Percentiles rank a stretch among this genome's conserved stretches.
Conservation (phyloP, 2,797 vertebrate species). For the Microhierax caerulescens region DNA sequence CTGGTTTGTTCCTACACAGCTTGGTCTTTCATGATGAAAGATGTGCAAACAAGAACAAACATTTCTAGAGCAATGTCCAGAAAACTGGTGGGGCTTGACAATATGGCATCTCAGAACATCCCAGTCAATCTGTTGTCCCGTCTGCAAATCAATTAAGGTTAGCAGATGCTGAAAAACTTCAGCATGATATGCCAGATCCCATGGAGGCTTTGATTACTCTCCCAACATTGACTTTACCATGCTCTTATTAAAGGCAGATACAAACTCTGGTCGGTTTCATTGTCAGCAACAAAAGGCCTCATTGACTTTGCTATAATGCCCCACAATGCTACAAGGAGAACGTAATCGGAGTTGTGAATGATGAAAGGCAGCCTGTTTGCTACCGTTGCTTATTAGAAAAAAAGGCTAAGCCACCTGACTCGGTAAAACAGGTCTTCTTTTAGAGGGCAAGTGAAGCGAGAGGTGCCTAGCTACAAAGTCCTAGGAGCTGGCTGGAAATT, state of each 20-base stretch:
- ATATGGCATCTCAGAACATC: neutral
- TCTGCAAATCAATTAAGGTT: slow-evolving; percentile 12
- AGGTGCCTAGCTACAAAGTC: neutral
- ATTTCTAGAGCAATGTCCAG: neutral
- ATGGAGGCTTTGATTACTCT: neutral
- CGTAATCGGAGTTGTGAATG: neutral
- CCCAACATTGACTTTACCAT: neutral
- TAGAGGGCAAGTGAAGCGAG: neutral
- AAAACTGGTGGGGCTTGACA: neutral
- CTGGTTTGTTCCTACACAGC: neutral
- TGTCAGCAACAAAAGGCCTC: neutral
- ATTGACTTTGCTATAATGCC: neutral
- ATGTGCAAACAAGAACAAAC: slow-evolving; percentile 10
- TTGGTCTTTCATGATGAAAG: slow-evolving; percentile 7
- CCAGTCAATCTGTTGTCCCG: neutral
- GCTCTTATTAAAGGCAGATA: neutral
- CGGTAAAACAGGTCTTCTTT: neutral
- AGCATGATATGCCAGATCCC: neutral
- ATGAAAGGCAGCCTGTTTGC: neutral
- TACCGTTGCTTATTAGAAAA: neutral
- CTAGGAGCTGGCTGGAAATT: neutral
- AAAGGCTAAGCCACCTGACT: neutral
- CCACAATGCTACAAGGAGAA: neutral
- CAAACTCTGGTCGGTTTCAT: neutral
- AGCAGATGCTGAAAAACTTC: slow-evolving; percentile 29